A percentile compares a stretch with the other conserved stretches of the same genome.
These are phyloP conservation scores for Dicentrarchus labrax DNA, from an alignment of 2,113 vertebrate species.

Conservation along the genomic window DNA sequence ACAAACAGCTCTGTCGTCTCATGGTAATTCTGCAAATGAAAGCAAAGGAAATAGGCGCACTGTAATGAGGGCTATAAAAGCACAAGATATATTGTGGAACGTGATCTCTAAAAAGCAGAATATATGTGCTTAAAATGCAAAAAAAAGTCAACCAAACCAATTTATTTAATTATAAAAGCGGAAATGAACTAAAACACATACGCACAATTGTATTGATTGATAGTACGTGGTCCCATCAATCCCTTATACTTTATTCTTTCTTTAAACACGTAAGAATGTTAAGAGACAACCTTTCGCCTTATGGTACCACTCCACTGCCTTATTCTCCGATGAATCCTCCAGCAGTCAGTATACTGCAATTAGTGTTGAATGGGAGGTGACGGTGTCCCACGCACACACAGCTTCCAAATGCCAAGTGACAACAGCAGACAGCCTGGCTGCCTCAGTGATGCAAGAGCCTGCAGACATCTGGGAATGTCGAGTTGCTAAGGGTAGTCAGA, in stretches of 20 bases:
- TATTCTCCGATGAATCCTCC: slow-evolving; percentile 39
- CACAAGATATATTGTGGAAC: slow-evolving; percentile 12
- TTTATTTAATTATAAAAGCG: not conserved
- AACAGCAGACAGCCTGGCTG: slow-evolving; percentile 59
- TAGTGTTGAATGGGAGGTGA: slow-evolving; percentile 50
- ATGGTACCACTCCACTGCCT: slow-evolving; percentile 9
- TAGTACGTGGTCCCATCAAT: not conserved
- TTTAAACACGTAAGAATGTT: not conserved
- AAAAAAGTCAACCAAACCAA: too few relatives aligned
- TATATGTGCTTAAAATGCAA: slow-evolving; percentile 11
- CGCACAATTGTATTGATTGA: not conserved
- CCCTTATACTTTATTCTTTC: not conserved
- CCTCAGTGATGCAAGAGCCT: slow-evolving; percentile 59
- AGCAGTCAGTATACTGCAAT: slow-evolving; percentile 47
- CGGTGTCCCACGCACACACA: slow-evolving; percentile 52
- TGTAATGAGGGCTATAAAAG: slow-evolving; percentile 48
- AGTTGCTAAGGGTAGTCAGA: slow-evolving; percentile 31
- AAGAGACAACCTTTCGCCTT: slow-evolving; percentile 8
- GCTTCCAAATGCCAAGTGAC: slow-evolving; percentile 72
- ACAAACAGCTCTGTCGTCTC: slow-evolving; percentile 73
- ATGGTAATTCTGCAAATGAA: slow-evolving; percentile 52
- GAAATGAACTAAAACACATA: not conserved
- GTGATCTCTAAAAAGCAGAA: not conserved
- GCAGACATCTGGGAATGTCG: slow-evolving; percentile 70
- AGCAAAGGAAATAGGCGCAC: slow-evolving; percentile 34